phyloP scores from a whole-genome alignment of 2,797 vertebrate genomes.

The Kryptolebias ocellatus region DNA sequence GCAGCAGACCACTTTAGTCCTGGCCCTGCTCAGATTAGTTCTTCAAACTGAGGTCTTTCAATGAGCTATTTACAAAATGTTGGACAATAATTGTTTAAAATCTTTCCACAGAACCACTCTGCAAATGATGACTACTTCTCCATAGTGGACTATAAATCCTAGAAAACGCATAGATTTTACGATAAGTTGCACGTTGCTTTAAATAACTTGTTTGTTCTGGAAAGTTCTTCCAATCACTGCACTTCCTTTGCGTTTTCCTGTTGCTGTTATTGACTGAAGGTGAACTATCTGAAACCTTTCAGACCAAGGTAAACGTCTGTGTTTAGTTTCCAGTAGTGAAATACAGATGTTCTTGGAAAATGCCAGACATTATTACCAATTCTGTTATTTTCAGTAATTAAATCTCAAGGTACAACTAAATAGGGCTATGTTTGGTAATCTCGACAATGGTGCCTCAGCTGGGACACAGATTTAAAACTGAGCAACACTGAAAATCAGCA shows the following conservation, averaged over 20 bases:
- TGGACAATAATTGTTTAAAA: too few relatives aligned
- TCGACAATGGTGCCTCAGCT: not conserved
- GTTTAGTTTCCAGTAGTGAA: not conserved
- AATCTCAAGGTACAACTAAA: not conserved
- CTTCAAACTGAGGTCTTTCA: too few relatives aligned
- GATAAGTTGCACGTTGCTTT: too few relatives aligned
- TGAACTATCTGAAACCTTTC: not conserved
- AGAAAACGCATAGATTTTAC: too few relatives aligned
- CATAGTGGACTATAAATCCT: too few relatives aligned
- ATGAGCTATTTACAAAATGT: too few relatives aligned
- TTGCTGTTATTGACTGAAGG: not conserved
- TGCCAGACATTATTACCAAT: not conserved
- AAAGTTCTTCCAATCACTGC: too few relatives aligned
- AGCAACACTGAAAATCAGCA: not conserved
- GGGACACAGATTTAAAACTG: not conserved
- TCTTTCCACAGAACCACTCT: too few relatives aligned
- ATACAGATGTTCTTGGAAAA: not conserved
- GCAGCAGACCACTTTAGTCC: too few relatives aligned
- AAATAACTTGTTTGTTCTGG: too few relatives aligned
- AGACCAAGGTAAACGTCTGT: not conserved
- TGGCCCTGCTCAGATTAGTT: too few relatives aligned
- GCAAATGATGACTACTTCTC: too few relatives aligned
- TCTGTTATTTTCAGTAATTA: constrained; percentile 5
- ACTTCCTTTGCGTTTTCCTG: not conserved
- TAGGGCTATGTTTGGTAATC: not conserved